Evolutionary conservation across 1,140 invertebrate genomes (phyloP), one percentile per base, ranked within the genome.

Genomic region (Sitophilus oryzae): DNA sequence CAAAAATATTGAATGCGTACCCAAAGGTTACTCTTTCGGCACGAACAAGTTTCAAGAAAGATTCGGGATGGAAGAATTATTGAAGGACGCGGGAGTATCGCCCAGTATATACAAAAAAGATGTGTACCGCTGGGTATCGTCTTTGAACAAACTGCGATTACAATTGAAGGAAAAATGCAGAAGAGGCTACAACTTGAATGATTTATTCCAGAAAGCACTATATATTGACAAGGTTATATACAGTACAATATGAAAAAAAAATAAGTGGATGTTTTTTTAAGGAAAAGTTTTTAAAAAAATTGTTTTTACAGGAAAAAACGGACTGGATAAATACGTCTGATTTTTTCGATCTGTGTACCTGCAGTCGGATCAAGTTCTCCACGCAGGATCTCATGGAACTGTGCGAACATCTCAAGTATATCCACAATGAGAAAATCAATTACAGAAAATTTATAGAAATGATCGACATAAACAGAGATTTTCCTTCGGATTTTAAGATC

Each of bases 1-100:
- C 63, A 60, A 74, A 19, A 78, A 77, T 52, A 72, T 73, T 2
- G 58, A 58, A 19, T 62, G 65, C 25, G 69, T 79, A n/a, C 73
- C 74, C 9, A 49, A 71, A 47, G 72, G 69, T 8, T 68, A 74
- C 48, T 35, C 63, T 16, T 79, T 76, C 63, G 76, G 76, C n/a
- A 73, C 68, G 49, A 53, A 69, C 14, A 58, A 59, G 8, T 65
- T 68, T 20, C 71, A 72, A 46, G 61, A 73, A n/a, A 65, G 70
- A 9, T 70, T 65, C 61, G 73, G 71, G 54, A 58, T 74, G 16
- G 61, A 71, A 5, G 76, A 76, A 51, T 67, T 73, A n/a, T 53
- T 71, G n/a, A 66, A 65, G 30, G 61, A 72, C 16, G 63, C 70
- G 8, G 68, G 68, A 38, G 67, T 60, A 41, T 65, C 70, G 34